Conservation (phyloP, 2,113 vertebrate genomes). For the Synodontis membranacea region DNA sequence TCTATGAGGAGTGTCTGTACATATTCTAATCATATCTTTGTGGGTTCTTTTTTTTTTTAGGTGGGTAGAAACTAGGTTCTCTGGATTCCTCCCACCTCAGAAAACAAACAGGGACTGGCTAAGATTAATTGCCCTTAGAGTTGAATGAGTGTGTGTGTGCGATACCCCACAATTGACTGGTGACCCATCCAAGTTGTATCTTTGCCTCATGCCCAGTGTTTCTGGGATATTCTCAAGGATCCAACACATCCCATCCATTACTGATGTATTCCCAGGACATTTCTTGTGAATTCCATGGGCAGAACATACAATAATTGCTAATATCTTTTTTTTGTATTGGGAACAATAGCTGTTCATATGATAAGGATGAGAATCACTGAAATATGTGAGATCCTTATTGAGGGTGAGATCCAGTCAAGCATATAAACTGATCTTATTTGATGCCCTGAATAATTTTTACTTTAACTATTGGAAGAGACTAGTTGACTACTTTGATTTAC, state of each 20-base stretch:
- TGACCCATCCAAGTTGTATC: not conserved
- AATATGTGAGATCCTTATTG: not conserved
- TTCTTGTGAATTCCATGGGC: not conserved
- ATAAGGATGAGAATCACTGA: not conserved
- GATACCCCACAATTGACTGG: not conserved
- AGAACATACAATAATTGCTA: not conserved
- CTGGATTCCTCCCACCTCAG: not conserved
- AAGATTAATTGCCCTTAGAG: too few species aligned
- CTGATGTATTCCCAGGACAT: not conserved
- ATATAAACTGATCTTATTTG: not conserved
- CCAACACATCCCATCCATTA: too few species aligned
- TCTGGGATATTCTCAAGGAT: not conserved
- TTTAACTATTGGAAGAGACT: not conserved
- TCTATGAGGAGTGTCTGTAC: too few species aligned
- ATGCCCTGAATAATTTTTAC: not conserved
- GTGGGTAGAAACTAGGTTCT: too few species aligned
- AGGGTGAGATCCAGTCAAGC: not conserved
- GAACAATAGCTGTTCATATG: not conserved
- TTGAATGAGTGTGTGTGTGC: not conserved
- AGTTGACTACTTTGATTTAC: not conserved
- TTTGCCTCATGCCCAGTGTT: not conserved
- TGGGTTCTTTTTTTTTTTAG: too few species aligned
- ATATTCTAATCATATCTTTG: too few species aligned
- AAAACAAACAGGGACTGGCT: not conserved
- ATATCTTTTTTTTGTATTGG: too few species aligned